Conservation (phyloP, 2,113 vertebrate genomes). For the Panthera tigris region DNA sequence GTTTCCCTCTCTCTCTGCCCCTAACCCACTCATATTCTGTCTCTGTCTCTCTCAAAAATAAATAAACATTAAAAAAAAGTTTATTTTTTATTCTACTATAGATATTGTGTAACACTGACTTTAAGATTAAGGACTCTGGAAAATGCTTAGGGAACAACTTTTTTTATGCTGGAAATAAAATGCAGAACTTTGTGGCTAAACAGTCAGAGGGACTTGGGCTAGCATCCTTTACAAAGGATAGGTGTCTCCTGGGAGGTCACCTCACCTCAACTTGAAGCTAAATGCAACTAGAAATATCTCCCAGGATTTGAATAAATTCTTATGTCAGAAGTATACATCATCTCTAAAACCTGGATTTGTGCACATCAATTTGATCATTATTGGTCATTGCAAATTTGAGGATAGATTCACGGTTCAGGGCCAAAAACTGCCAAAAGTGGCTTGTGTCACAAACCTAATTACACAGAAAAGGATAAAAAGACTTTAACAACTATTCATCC, state of each 20-base stretch:
- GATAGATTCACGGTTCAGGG: not conserved
- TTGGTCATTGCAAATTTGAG: conserved; percentile 10
- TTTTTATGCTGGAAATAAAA: not conserved
- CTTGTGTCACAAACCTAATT: not conserved
- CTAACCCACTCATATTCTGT: too few species aligned
- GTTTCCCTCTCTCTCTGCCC: too few species aligned
- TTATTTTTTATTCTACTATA: not conserved
- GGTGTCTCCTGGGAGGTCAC: not conserved
- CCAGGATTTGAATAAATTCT: not conserved
- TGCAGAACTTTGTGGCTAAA: not conserved
- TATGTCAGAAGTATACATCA: not conserved
- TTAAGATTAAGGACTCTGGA: not conserved
- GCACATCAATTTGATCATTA: conserved; percentile 10
- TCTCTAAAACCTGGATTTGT: not conserved
- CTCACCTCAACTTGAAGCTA: not conserved
- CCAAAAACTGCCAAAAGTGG: not conserved
- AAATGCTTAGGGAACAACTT: not conserved
- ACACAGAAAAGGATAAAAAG: not conserved
- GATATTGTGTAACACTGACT: not conserved
- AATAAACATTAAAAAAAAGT: not conserved
- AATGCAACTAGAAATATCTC: not conserved
- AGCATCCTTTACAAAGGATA: not conserved
- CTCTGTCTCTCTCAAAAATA: too few species aligned
- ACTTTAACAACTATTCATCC: not conserved
- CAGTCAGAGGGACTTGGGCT: not conserved